phyloP scores from a whole-genome alignment of 2,797 vertebrate genomes.

The Australoheros facetus region DNA sequence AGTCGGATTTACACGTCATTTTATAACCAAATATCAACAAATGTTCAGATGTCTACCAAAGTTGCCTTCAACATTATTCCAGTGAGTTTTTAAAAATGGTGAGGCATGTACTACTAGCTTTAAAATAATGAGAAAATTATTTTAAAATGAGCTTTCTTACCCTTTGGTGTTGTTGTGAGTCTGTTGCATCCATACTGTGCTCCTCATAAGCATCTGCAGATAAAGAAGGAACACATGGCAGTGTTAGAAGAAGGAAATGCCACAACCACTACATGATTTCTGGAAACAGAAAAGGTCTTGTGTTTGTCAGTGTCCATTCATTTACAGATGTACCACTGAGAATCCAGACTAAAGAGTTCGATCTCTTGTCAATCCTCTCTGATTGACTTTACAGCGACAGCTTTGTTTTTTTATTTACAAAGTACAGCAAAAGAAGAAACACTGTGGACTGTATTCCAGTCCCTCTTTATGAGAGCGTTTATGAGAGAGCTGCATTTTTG shows the following conservation, averaged over 20 bases:
- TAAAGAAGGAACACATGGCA: conserved; percentile 14
- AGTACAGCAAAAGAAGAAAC: neutral
- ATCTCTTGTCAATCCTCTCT: neutral
- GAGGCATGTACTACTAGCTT: neutral
- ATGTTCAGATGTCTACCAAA: neutral
- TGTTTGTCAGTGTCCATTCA: neutral
- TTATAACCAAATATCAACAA: neutral
- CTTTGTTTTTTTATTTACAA: neutral
- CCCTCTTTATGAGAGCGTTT: conserved; percentile 19
- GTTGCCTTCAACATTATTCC: neutral
- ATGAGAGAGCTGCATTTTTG: conserved; percentile 8
- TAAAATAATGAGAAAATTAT: neutral
- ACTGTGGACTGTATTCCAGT: conserved; percentile 4
- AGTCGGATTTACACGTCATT: neutral
- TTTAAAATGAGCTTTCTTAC: conserved; percentile 64
- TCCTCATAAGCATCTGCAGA: conserved; percentile 68
- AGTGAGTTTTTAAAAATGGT: neutral
- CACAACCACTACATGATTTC: neutral
- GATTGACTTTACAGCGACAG: neutral
- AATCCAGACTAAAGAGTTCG: neutral
- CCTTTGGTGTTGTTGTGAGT: conserved; percentile 73
- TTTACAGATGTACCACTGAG: neutral
- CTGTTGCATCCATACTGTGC: conserved; percentile 62
- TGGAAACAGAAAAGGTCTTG: neutral
- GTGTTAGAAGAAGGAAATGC: neutral